phyloP scores from a whole-genome alignment of 1,140 invertebrate species.

The Nymphalis io region DNA sequence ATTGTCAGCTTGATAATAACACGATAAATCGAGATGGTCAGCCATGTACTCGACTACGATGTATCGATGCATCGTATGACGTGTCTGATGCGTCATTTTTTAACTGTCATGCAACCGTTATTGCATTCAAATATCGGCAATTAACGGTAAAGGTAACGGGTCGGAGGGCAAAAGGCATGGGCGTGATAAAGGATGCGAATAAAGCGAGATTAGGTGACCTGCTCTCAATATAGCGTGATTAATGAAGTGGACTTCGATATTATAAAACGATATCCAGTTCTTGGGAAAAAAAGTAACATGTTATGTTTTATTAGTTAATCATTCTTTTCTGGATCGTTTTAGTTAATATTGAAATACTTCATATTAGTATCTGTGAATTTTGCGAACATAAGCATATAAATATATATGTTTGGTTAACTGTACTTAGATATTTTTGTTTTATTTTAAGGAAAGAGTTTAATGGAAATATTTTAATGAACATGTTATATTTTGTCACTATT shows the following conservation, averaged over 20 bases:
- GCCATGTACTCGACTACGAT: conserved; percentile 34
- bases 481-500: too few relatives aligned
- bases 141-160: conserved; percentile 76
- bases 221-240: conserved; percentile 35
- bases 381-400: too few relatives aligned
- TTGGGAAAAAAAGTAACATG: background rate
- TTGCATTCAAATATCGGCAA: conserved; percentile 63
- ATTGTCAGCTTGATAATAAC: background rate
- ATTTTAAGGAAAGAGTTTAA: too few relatives aligned
- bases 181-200: conserved; percentile 48
- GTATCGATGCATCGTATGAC: conserved; percentile 47
- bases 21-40: conserved; percentile 16
- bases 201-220: conserved; percentile 16
- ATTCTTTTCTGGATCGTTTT: too few relatives aligned
- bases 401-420: too few relatives aligned
- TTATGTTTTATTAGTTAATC: background rate
- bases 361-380: too few relatives aligned
- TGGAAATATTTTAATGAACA: too few relatives aligned
- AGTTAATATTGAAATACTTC: too few relatives aligned
- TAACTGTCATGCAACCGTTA: conserved; percentile 68
- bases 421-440: too few relatives aligned
- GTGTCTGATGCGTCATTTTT: conserved; percentile 62
- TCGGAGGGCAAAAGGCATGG: conserved; percentile 63
- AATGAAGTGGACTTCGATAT: conserved; percentile 19
- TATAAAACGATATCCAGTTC: background rate